Conservation (phyloP, 2,113 vertebrate genomes). For the Sinosuthora webbiana region DNA sequence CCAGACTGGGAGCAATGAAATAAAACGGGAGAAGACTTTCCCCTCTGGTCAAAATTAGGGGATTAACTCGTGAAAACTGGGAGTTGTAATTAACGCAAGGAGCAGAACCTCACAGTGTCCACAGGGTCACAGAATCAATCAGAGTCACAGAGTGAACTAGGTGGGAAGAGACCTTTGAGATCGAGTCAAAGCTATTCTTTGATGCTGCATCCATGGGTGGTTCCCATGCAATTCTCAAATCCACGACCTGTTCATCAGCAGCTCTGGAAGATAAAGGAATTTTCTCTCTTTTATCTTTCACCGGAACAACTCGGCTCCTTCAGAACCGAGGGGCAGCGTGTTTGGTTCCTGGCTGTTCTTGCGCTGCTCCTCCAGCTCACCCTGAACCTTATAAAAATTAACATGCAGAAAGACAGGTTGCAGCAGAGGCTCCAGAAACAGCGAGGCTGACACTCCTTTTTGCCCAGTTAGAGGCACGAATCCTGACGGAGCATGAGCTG, state of each 20-base stretch:
- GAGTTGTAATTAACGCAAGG: not conserved
- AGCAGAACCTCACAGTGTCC: not conserved
- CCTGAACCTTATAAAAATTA: not conserved
- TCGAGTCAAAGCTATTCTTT: rapidly evolving
- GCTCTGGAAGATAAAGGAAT: not conserved
- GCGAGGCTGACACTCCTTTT: not conserved
- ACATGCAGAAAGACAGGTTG: not conserved
- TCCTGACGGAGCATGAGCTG: not conserved
- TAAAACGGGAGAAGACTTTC: not conserved
- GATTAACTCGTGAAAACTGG: not conserved
- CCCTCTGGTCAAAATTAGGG: not conserved
- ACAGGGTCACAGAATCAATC: not conserved
- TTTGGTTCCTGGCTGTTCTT: not conserved
- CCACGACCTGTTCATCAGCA: not conserved
- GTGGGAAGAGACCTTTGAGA: not conserved
- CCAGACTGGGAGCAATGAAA: not conserved
- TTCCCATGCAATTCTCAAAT: not conserved
- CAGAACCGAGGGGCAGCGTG: not conserved
- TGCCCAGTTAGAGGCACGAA: not conserved
- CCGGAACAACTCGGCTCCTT: not conserved
- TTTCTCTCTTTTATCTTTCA: not conserved
- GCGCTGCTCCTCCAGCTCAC: not conserved
- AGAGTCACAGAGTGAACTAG: rapidly evolving
- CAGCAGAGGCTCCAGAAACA: not conserved
- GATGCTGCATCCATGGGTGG: too few relatives aligned